Percentiles rank a stretch among this genome's conserved stretches.
phyloP scores from a whole-genome alignment of 2,113 vertebrate species.

The Edolisoma coerulescens region DNA sequence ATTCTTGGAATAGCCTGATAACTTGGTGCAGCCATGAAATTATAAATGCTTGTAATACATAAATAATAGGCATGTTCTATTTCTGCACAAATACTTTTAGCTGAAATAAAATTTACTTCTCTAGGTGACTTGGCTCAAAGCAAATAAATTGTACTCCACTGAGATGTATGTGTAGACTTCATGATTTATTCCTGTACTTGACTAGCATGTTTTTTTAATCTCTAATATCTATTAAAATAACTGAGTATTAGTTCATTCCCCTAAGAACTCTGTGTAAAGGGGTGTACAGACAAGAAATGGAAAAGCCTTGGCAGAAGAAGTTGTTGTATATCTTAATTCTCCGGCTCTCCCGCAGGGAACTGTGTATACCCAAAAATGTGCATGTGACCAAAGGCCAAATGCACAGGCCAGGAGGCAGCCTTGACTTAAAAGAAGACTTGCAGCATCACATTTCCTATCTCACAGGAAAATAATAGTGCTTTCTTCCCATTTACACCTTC shows the following conservation, averaged over 20 bases:
- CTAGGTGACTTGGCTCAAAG: not conserved
- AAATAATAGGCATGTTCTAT: not conserved
- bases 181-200: not conserved
- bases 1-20: not conserved
- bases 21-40: not conserved
- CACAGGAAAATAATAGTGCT: not conserved
- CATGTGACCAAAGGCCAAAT: not conserved
- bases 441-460: not conserved
- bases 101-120: conserved; percentile 19
- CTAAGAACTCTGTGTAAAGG: not conserved
- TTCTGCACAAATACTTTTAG: conserved; percentile 11
- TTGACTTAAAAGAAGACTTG: not conserved
- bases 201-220: not conserved
- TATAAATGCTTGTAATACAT: not conserved
- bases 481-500: not conserved
- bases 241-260: not conserved
- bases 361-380: not conserved
- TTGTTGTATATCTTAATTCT: not conserved
- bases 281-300: not conserved
- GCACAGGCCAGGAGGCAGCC: not conserved
- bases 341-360: not conserved
- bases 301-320: not conserved
- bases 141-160: not conserved
- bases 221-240: conserved; percentile 16
- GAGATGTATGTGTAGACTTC: not conserved